A percentile compares a stretch with the other conserved stretches of the same genome.
Conservation (phyloP, 2,797 vertebrate genomes). For the Alauda arvensis region DNA sequence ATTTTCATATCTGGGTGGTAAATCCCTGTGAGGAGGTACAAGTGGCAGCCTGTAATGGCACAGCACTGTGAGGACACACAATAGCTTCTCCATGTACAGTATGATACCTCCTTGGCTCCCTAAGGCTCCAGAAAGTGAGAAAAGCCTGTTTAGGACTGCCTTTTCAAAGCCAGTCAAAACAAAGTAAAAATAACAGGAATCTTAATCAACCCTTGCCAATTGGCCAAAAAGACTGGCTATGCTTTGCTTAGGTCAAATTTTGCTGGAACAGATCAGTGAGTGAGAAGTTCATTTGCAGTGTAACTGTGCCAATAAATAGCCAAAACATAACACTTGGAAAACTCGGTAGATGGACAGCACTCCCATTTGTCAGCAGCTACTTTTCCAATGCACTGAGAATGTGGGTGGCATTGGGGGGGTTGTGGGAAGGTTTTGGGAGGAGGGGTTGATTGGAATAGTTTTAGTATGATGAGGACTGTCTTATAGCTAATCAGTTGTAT, state of each 20-base stretch:
- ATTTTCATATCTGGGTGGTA: not conserved
- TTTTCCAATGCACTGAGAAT: not conserved
- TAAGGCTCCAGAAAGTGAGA: conserved; percentile 7
- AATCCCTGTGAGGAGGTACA: not conserved
- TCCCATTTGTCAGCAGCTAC: conserved; percentile 10
- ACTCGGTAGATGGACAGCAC: not conserved
- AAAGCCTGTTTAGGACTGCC: conserved; percentile 8
- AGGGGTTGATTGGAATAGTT: conserved; percentile 3
- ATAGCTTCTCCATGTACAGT: not conserved
- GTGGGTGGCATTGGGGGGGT: not conserved
- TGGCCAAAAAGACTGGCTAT: not conserved
- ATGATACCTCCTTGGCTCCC: not conserved
- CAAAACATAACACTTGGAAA: conserved; percentile 35
- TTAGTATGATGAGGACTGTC: conserved; percentile 22
- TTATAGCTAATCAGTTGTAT: conserved; percentile 38
- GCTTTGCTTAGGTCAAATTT: conserved; percentile 33
- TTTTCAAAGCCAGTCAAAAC: conserved; percentile 52
- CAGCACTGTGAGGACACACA: not conserved
- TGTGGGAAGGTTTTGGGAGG: not conserved
- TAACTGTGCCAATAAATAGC: conserved; percentile 32
- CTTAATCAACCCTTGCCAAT: conserved; percentile 12
- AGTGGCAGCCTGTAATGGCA: not conserved
- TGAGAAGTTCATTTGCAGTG: conserved; percentile 13
- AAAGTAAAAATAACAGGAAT: conserved; percentile 42
- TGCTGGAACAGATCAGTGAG: not conserved